Evolutionary conservation across 2,888 invertebrate genomes (phyloP).

Genomic region (Malacosoma neustria): DNA sequence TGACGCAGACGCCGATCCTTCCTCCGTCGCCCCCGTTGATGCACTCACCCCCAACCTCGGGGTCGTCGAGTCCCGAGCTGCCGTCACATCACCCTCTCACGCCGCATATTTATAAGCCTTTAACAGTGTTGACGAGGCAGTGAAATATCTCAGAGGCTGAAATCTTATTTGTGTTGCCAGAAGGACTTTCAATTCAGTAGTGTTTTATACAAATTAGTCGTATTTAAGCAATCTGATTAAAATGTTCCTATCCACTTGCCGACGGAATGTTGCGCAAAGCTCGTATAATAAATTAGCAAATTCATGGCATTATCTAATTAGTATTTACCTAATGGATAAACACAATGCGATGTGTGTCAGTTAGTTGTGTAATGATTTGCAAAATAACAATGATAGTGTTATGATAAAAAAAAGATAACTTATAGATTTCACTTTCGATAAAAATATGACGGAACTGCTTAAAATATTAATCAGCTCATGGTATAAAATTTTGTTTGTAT

Average conservation of each 20-base stretch:
- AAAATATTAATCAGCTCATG: no score
- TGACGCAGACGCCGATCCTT: constrained; percentile 39
- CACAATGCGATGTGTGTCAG: neutral
- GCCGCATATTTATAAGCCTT: constrained; percentile 70
- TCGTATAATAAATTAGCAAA: no score
- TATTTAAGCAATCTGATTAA: neutral
- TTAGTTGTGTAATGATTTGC: neutral
- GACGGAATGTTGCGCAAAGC: no score
- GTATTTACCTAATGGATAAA: no score
- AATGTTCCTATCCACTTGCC: no score
- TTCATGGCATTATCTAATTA: no score
- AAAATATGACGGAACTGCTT: no score
- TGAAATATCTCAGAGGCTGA: constrained; percentile 36
- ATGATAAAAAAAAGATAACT: neutral
- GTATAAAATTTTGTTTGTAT: no score
- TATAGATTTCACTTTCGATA: no score
- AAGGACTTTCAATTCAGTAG: constrained; percentile 6
- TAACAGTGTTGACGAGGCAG: constrained; percentile 74
- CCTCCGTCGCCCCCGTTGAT: constrained; percentile 57
- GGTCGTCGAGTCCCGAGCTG: constrained; percentile 56
- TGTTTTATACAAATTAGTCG: neutral
- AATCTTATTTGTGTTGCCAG: constrained; percentile 15
- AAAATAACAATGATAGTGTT: neutral
- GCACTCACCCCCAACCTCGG: constrained; percentile 50
- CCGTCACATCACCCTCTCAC: constrained; percentile 53